phyloP scores from a whole-genome alignment of 2,113 vertebrate species.

The Cyphomyrus plagiostoma region DNA sequence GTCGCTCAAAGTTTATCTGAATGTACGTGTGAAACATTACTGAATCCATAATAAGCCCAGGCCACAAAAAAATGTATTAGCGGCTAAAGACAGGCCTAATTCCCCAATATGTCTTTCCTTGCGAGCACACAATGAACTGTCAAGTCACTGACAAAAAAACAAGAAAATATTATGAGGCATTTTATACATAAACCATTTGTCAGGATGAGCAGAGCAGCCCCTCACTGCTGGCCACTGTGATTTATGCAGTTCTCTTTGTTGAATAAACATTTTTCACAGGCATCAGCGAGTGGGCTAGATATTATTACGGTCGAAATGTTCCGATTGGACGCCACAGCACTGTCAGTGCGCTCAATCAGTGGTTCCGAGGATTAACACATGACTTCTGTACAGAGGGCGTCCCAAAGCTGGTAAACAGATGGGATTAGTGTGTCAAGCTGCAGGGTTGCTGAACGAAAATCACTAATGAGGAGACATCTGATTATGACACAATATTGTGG shows the following conservation, averaged over 20 bases:
- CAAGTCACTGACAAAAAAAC: constrained; percentile 1
- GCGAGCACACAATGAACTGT: background rate
- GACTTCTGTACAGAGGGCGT: constrained; percentile 31
- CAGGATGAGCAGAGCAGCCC: background rate
- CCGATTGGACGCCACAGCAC: constrained; percentile 19
- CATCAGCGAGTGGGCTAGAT: constrained; percentile 19
- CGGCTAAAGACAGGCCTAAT: background rate
- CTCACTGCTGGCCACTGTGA: background rate
- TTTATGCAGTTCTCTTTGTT: constrained; percentile 22
- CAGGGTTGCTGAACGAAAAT: constrained; percentile 31
- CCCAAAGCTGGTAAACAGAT: constrained; percentile 39
- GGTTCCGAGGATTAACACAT: constrained; percentile 36
- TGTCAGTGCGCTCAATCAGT: constrained; percentile 35
- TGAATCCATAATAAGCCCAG: constrained; percentile 6
- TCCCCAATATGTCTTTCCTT: constrained; percentile 4
- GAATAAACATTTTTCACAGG: constrained; percentile 24
- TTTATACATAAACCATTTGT: background rate
- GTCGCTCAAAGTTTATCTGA: constrained; percentile 8
- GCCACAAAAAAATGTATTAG: constrained; percentile 10
- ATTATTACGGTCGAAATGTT: constrained; percentile 27
- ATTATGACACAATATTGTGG: constrained; percentile 28
- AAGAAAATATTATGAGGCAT: background rate
- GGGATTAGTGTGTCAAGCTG: constrained; percentile 39
- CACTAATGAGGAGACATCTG: constrained; percentile 29
- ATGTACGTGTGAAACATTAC: background rate